phyloP scores from a whole-genome alignment of 1,140 invertebrate species.

The Diuraphis noxia region DNA sequence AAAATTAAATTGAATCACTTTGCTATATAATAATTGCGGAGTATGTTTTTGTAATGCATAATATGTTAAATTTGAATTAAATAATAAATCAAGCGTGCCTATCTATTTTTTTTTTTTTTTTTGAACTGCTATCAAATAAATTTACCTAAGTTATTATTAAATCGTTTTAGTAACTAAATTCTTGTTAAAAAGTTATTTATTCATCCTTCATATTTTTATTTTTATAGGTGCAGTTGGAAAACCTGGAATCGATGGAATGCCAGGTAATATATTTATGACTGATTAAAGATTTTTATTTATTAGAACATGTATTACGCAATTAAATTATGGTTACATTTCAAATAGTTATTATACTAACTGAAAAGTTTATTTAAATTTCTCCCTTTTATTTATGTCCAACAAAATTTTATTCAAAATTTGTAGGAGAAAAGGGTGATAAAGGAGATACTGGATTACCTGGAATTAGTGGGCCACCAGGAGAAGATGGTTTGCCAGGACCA shows the following conservation, averaged over 20 bases:
- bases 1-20: too few species aligned
- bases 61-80: too few species aligned
- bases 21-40: too few species aligned
- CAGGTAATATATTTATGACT: conserved; percentile 60
- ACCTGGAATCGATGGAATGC: conserved; percentile 68
- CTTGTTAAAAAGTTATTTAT: background rate
- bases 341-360: background rate
- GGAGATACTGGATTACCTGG: conserved; percentile 77
- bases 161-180: background rate
- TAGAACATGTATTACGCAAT: background rate
- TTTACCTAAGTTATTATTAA: too few species aligned
- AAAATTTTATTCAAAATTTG: background rate
- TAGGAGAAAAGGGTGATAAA: conserved; percentile 72
- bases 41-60: too few species aligned
- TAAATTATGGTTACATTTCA: background rate
- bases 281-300: background rate
- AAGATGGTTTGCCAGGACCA: conserved; percentile 64
- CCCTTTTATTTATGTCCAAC: background rate
- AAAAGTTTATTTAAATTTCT: background rate
- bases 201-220: background rate
- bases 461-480: conserved; percentile 73
- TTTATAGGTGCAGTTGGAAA: conserved; percentile 61
- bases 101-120: too few species aligned
- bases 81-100: too few species aligned
- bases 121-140: too few species aligned